Evolutionary conservation across 2,113 vertebrate genomes (phyloP), one percentile per base, ranked within the genome.

Genomic region (Hassar affinis): DNA sequence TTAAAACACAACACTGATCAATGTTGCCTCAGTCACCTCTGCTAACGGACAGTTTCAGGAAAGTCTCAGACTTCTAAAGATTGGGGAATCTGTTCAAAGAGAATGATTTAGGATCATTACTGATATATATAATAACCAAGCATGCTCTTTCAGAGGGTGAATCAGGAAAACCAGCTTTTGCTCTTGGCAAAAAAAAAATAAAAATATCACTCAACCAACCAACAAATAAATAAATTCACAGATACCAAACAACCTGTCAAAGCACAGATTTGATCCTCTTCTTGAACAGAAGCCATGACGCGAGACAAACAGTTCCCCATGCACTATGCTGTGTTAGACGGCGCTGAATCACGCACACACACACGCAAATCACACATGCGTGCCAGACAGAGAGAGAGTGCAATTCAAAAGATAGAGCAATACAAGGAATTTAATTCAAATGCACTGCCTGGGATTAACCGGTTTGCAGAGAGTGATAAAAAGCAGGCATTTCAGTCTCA

Each of bases 321-420:
- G 18, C 47, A 52, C 27, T 54, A 12, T 7, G 62, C 47, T 33
- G 69, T 30, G 33, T 74, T 54, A 62, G 52, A 74, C 38, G 30
- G 12, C 12, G 25, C 75, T 76, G 68, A 20, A 30, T 33, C 56
- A 57, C 25, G n/a, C 51, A 78, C 52, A 86, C 51, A 61, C 49
- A 84, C 35, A 80, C 68, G 52, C 49, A 71, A 45, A 80, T 72
- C 27, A 72, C 20, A 54, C 56, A 61, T 52, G 35, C 75, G 8
- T 51, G 45, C 33, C 30, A 42, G 42, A 10, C 10, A 78, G 25
- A n/a, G 30, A 76, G 47, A 56, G 25, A 71, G 38, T 47, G 42
- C 27, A 51, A 59, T 57, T 45, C 49, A 72, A 79, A 79, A 64
- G 64, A 20, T 51, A 66, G 66, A 17, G 20, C 7, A 64, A 42